Evolutionary conservation across 2,888 invertebrate genomes (phyloP), one percentile per base, ranked within the genome.

Genomic region (Exocentrus adspersus): DNA sequence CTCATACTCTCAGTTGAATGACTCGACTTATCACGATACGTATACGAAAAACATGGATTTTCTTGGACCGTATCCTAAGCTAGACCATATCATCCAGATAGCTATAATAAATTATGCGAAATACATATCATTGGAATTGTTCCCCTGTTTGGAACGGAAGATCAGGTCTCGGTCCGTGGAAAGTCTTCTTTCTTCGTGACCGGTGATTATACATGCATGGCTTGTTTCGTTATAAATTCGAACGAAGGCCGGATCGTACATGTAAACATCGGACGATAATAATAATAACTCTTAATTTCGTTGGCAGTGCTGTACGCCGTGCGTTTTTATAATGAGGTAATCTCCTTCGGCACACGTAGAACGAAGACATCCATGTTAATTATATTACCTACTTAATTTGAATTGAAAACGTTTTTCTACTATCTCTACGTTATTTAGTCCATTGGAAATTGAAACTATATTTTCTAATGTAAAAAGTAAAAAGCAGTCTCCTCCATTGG

Each of bases 201-300:
- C 54, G n/a, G 43, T 54, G 16, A 54, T 54, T 43, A 54, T 54
- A 28, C 24, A 43, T 43, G 42, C 43, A 54, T 54, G 42, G 54
- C 6, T 43, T 54, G 54, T 28, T 54, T 54, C 43, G 54, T 54
- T 54, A 54, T 54, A 54, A 54, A 54, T 54, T 54, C 24, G 43
- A 53, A 12, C 21, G 53, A 54, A 54, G 54, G 54, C 30, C 43
- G 41, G 42, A 9, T 28, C 28, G 12, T 42, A 43, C 10, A 42
- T 24, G 43, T 43, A 43, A 42, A 24, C 41, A 12, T 2, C 16
- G 32, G 42, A 28, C 28, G 48, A 24, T 37, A 37, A 19, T 19
- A 45, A n/a, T n/a, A n/a, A 42, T 20, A 24, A 42, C 53, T 54
- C 21, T 43, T 54, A 20, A 41, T 54, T 54, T 54, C 54, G 43